phyloP scores from a whole-genome alignment of 2,113 vertebrate species.

The Crotalus horridus region DNA sequence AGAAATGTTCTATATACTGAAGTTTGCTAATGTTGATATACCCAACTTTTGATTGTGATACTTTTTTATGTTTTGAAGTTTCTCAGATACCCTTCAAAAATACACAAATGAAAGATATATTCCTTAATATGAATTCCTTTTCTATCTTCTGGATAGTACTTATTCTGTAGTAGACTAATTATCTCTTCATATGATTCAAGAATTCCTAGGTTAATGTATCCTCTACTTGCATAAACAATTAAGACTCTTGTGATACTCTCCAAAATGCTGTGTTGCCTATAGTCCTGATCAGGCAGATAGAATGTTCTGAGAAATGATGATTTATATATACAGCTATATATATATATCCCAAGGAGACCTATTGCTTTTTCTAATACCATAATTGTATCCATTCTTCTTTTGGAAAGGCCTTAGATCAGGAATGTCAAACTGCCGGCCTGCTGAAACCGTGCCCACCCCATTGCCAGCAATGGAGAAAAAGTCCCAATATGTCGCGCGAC shows the following conservation, averaged over 20 bases:
- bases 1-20: not conserved
- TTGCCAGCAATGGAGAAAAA: too few species aligned
- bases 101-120: not conserved
- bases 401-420: not conserved
- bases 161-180: not conserved
- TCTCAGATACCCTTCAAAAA: not conserved
- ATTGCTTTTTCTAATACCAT: not conserved
- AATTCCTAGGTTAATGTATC: not conserved
- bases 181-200: not conserved
- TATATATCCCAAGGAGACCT: not conserved
- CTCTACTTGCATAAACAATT: not conserved
- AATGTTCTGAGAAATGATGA: not conserved
- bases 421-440: too few species aligned
- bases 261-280: not conserved
- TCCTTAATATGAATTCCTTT: not conserved
- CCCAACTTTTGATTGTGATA: not conserved
- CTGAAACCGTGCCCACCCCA: too few species aligned
- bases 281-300: not conserved
- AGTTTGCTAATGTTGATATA: not conserved
- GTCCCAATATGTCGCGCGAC: accelerated
- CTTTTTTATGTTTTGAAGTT: not conserved
- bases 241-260: not conserved
- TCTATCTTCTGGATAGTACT: not conserved
- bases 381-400: not conserved
- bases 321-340: not conserved